These are phyloP conservation scores for Myotis daubentonii DNA, from an alignment of 2,797 vertebrate species.

Conservation along the genomic window DNA sequence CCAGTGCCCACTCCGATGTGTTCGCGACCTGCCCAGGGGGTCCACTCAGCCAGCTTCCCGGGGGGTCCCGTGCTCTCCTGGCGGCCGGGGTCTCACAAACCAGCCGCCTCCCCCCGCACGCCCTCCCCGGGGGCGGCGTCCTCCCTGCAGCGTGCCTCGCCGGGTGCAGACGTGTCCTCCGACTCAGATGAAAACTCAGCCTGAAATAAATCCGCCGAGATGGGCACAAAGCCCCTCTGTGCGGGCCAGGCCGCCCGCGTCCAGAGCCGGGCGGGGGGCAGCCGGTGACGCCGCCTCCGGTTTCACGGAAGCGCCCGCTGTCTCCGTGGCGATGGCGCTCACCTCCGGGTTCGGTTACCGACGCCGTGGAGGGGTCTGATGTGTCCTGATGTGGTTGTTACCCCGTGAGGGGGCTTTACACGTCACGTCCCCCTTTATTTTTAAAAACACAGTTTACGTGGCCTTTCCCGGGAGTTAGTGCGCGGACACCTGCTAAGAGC, in stretches of 20 bases:
- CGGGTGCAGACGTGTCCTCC: too few relatives aligned
- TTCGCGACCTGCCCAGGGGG: too few relatives aligned
- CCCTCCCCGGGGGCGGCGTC: too few relatives aligned
- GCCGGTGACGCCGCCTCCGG: slow-evolving; percentile 75
- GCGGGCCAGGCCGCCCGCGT: slow-evolving; percentile 54
- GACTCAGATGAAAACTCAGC: too few relatives aligned
- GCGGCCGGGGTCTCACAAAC: too few relatives aligned
- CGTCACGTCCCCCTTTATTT: slow-evolving; percentile 12
- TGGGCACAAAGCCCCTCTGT: slow-evolving; percentile 79
- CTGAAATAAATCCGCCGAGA: slow-evolving; percentile 66
- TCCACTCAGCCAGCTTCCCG: too few relatives aligned
- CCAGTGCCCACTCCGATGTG: too few relatives aligned
- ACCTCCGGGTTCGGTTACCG: slow-evolving; percentile 76
- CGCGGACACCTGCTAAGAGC: not conserved
- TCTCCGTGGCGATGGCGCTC: slow-evolving; percentile 77
- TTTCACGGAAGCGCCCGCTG: slow-evolving; percentile 79
- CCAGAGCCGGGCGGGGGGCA: slow-evolving; percentile 76
- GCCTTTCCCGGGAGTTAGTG: not conserved
- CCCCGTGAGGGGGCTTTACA: slow-evolving; percentile 62
- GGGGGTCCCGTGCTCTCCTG: too few relatives aligned
- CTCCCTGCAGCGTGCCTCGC: too few relatives aligned
- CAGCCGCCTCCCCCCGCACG: too few relatives aligned
- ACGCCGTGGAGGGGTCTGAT: slow-evolving; percentile 67
- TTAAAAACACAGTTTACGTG: slow-evolving; percentile 68
- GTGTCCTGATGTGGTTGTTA: slow-evolving; percentile 77